Evolutionary conservation across 2,888 invertebrate species (phyloP), one percentile per base, ranked within the genome.

Genomic region (Drosophila prolongata): DNA sequence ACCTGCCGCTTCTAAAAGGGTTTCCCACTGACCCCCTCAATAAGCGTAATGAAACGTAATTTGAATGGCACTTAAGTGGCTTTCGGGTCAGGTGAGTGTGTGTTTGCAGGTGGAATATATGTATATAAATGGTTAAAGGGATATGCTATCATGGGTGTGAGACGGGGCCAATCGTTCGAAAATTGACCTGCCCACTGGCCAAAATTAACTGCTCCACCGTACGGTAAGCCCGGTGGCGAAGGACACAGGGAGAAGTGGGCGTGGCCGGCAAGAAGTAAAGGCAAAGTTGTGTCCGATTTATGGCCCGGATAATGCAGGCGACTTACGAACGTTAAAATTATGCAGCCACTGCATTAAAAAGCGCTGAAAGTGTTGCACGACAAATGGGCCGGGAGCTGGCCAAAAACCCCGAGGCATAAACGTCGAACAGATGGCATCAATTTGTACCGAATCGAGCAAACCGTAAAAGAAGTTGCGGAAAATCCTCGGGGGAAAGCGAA

Each of bases 11-110:
- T 30, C 42, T 46, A 59, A 67, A 66, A 68, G 42, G 59, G 59
- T 47, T 59, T 59, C 14, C 13, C 19, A n/a, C 64, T 34, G 35
- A 19, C 47, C 40, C 40, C 59, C 56, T 73, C 84, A 84, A 84
- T 84, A 84, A 84, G 62, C 75, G 76, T 84, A 84, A 84, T 87
- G 84, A 87, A 87, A 84, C 81, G 82, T 81, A 80, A 85, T 83
- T 85, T 84, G 78, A 84, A 84, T 81, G 74, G 78, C 80, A 74
- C 79, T 85, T 76, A 82, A 85, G 77, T 82, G 78, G 69, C 76
- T 50, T 34, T 38, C 49, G 53, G 38, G 55, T 56, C 57, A 69
- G 69, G 61, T 52, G 61, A 44, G 53, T 50, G 56, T 14, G 14
- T 40, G 37, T 11, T 34, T 40, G 6, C 9, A 14, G 30, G 35